phyloP scores from a whole-genome alignment of 2,113 vertebrate genomes.

The Peromyscus polionotus region DNA sequence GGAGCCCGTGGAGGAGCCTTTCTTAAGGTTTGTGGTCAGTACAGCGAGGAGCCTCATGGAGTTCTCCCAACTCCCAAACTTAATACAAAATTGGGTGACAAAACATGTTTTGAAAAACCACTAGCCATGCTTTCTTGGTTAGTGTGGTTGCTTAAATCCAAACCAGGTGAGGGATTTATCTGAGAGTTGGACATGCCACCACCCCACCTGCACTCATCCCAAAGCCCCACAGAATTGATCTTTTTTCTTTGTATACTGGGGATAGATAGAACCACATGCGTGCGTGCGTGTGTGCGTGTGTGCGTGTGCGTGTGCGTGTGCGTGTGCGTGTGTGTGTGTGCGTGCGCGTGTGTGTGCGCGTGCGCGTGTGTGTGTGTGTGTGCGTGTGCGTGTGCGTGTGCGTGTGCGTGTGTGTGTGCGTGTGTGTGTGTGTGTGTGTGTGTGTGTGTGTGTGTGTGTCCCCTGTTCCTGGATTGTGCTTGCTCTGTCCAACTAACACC shows the following conservation, averaged over 20 bases:
- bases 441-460: neutral
- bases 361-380: neutral
- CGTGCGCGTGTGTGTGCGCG: too few relatives aligned
- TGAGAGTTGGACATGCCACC: neutral
- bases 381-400: too few relatives aligned
- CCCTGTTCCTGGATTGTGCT: neutral
- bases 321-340: neutral
- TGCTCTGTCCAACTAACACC: neutral
- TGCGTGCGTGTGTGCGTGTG: too few relatives aligned
- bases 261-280: neutral
- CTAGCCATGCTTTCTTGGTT: neutral
- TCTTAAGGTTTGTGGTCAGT: neutral
- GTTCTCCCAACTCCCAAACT: neutral
- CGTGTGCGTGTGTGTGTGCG: neutral
- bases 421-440: neutral
- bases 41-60: neutral
- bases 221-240: accelerated
- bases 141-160: neutral
- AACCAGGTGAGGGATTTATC: neutral
- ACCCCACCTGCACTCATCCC: accelerated
- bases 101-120: neutral
- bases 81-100: neutral
- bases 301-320: neutral
- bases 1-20: too few relatives aligned
- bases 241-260: neutral